Base-by-base conservation (phyloP, 2,797 vertebrate genomes). In the Cebuella pygmaea region DNA sequence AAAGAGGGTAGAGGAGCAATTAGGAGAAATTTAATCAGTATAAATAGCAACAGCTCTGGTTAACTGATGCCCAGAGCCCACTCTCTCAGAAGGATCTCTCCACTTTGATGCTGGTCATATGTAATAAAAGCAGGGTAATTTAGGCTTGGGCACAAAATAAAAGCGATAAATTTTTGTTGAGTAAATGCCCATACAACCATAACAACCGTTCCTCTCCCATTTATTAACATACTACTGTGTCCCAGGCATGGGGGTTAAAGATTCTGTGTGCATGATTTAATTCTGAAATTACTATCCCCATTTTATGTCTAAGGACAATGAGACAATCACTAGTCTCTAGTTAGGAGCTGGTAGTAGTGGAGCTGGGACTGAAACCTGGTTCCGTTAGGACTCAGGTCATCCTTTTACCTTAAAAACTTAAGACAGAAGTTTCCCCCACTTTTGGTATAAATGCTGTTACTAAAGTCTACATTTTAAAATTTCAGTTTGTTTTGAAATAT, bases 401-500 rank as follows among this genome's bases (percentile, higher is more conserved):
- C 15, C 72, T 83, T 72, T 72, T 44, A 59, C n/a, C 44, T 75
- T 5, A n/a, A 82, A 95, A 92, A 44, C 46, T 81, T 36, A 57
- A 19, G 30, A 44, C 4, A 2, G n/a, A 84, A 22, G 44, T n/a
- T 36, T 5, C 13, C 7, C 3, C 80, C 50, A 22, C 61, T 85
- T 93, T 72, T 52, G 59, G 41, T 48, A 13, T 78, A 22, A 46
- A 90, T 10, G 30, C n/a, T 92, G 4, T 90, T 92, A 14, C 7
- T 61, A 33, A 83, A 33, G 57, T 57, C 10, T 79, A 11, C 50
- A 17, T 50, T 91, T 59, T 0, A n/a, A 79, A 87, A 80, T 22
- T 64, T 41, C 27, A 39, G 30, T 96, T 91, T 86, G 64, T 95
- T 97, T 95, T 79, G 44, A 93, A 94, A 87, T 74, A 33, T 4